A percentile compares a stretch with the other conserved stretches of the same genome.
phyloP scores from a whole-genome alignment of 2,113 vertebrate genomes.

The Climacteris rufus region DNA sequence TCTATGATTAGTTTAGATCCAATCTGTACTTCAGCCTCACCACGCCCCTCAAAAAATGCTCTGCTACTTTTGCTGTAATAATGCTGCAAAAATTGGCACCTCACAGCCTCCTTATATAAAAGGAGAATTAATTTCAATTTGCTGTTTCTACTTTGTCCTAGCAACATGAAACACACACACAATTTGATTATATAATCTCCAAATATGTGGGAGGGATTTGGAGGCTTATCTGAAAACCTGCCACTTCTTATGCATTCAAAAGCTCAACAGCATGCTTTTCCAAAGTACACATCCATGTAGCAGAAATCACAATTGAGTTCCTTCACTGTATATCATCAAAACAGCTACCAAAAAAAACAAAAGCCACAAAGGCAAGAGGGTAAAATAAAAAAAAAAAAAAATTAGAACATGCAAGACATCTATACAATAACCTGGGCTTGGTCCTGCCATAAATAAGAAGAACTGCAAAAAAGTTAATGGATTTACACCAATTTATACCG shows the following conservation, averaged over 20 bases:
- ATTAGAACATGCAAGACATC: background rate
- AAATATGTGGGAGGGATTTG: background rate
- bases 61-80: background rate
- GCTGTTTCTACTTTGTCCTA: conserved; percentile 37
- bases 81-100: background rate
- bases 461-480: background rate
- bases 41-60: background rate
- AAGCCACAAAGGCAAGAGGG: background rate
- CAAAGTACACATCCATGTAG: background rate
- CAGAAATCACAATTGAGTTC: background rate
- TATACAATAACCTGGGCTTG: background rate
- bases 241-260: background rate
- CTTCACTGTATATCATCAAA: background rate
- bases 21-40: background rate
- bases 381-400: background rate
- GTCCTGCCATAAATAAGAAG: background rate
- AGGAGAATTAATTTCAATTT: background rate
- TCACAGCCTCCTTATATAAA: background rate
- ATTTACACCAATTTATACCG: background rate
- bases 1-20: background rate
- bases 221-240: conserved; percentile 24
- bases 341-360: background rate
- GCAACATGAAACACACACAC: background rate
- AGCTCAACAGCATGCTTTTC: background rate
- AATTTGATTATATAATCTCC: conserved; percentile 31